Base-by-base conservation (phyloP, 2,888 invertebrate species). In the Dryocosmus kuriphilus region DNA sequence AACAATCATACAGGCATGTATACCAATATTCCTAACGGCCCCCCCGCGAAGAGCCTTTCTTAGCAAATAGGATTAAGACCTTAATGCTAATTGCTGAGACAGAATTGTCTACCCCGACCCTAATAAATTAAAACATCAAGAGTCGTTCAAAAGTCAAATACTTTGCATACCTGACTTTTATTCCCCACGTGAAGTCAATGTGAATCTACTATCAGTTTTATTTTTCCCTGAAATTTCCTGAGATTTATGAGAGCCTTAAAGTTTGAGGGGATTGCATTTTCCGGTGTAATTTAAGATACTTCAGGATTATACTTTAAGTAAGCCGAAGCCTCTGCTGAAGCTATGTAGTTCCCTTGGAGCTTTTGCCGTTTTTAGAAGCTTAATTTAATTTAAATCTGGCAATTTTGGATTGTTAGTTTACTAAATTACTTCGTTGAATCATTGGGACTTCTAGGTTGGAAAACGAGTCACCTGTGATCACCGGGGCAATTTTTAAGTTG, bases 41-140 rank as follows among this genome's bases (percentile, higher is more conserved):
- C 65, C 78, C 75, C 67, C 62, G 35, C 24, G 19, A 75, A 22
- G 51, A 35, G 67, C 75, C 77, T 80, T 83, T 83, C 67, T 80
- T 62, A 35, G 65, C 76, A 83, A 84, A 85, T 80, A 84, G 84
- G 83, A 86, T 86, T 84, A 86, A 81, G 80, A 30, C 75, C 73
- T 80, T 80, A 84, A 84, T 83, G 82, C 85, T 86, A 77, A 83
- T 85, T 80, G 80, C 73, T 51, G 38, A 73, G 74, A 80, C 78
- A 51, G 51, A 77, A 76, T 74, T 78, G 75, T 74, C 35, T 74
- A 67, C 67, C 67, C 65, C 67, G 24, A 67, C 22, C 14, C 67
- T 38, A 67, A 67, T 67, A 67, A 67, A 67, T 67, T 67, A 41
- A 67, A 41, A 27, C 67, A 67, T 67, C 67, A 67, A 67, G 67